Evolutionary conservation across 2,113 vertebrate species (phyloP).

Genomic region (Balaeniceps rex): DNA sequence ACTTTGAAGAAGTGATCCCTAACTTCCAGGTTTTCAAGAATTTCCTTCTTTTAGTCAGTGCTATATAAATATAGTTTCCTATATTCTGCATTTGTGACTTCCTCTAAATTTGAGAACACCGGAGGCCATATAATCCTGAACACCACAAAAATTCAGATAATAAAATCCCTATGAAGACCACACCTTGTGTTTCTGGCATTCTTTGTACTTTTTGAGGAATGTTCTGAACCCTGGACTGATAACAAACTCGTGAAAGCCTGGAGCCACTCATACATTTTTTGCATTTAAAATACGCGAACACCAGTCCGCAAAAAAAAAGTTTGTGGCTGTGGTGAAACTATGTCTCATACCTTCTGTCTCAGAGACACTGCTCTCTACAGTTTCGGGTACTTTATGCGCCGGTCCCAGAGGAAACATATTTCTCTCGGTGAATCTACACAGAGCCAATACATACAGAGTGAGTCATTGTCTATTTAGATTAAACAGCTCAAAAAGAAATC

Average conservation of each 20-base stretch:
- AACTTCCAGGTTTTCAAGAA: neutral
- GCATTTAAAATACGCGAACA: neutral
- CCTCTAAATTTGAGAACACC: neutral
- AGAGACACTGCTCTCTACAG: neutral
- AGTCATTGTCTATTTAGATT: neutral
- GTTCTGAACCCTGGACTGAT: neutral
- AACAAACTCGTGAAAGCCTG: neutral
- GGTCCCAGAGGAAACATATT: neutral
- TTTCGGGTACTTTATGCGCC: neutral
- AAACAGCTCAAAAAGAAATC: neutral
- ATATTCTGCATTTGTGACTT: neutral
- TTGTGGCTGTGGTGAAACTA: neutral
- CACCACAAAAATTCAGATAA: neutral
- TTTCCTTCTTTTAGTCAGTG: neutral
- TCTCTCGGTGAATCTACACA: neutral
- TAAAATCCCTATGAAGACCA: neutral
- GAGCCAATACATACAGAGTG: neutral
- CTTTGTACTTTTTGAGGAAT: neutral
- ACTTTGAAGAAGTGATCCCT: neutral
- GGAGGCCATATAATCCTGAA: neutral
- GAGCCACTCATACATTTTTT: neutral
- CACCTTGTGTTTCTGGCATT: fast-evolving
- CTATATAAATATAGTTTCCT: neutral
- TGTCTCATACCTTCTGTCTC: neutral
- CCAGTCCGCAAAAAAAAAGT: neutral